These are phyloP conservation scores for Platycercus adscitus DNA, from an alignment of 2,113 vertebrate genomes.

Conservation along the genomic window DNA sequence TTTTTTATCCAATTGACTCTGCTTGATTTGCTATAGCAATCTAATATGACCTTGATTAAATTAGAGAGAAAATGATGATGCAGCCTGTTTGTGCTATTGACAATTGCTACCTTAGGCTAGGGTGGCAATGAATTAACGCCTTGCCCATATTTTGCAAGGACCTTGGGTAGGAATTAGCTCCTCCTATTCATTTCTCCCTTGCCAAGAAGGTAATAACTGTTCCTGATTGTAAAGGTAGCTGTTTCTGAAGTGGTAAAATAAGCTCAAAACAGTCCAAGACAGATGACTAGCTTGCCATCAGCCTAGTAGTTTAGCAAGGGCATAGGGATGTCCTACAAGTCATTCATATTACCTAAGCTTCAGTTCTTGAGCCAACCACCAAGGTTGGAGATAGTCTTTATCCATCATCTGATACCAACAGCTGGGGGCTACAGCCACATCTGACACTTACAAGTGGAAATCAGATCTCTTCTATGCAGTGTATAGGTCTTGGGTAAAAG, in stretches of 20 bases:
- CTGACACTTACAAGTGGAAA: background rate
- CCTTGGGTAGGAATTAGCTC: conserved; percentile 29
- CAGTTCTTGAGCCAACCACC: background rate
- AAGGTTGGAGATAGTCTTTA: background rate
- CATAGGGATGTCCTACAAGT: background rate
- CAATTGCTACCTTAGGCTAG: background rate
- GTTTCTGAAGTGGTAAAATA: background rate
- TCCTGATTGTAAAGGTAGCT: background rate
- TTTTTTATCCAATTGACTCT: background rate
- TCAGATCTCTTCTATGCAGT: background rate
- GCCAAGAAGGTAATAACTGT: background rate
- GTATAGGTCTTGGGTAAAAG: background rate
- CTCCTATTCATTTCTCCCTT: conserved; percentile 12
- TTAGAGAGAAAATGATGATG: conserved; percentile 44
- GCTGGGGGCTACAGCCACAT: background rate
- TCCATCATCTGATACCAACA: background rate
- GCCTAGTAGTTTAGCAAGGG: background rate
- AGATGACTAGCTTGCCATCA: conserved; percentile 6
- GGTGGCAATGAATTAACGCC: background rate
- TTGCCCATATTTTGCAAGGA: conserved; percentile 3
- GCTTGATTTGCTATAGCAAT: conserved; percentile 41
- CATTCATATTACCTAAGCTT: background rate
- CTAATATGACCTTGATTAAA: conserved; percentile 49
- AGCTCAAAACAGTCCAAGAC: background rate
- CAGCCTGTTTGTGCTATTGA: conserved; percentile 31